Conservation (phyloP, 1,140 invertebrate species). For the Lethocerus indicus region DNA sequence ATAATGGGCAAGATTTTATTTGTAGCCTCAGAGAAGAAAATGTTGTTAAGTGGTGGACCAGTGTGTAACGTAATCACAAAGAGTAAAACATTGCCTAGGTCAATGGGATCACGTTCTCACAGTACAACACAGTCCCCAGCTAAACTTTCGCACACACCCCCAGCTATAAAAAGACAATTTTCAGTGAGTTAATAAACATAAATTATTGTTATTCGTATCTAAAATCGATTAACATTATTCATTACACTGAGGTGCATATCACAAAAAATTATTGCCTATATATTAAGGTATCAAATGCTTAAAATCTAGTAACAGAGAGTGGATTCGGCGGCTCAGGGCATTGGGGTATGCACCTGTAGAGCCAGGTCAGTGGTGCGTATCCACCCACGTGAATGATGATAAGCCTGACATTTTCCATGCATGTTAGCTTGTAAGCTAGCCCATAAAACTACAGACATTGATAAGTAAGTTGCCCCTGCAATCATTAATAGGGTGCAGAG, state of each 20-base stretch:
- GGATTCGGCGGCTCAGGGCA: too few species aligned
- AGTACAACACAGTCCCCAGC: slow-evolving; percentile 31
- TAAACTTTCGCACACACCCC: slow-evolving; percentile 59
- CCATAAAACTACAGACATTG: too few species aligned
- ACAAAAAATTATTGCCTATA: background rate
- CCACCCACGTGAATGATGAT: too few species aligned
- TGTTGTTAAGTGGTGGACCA: slow-evolving; percentile 44
- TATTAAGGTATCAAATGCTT: too few species aligned
- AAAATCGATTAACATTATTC: background rate
- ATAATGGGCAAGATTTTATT: too few species aligned
- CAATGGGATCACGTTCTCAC: slow-evolving; percentile 49
- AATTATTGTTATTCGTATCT: slow-evolving; percentile 3
- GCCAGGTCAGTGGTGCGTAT: too few species aligned
- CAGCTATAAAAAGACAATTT: slow-evolving; percentile 59
- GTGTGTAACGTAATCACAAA: slow-evolving; percentile 35
- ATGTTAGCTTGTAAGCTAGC: too few species aligned
- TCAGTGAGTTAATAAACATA: slow-evolving; percentile 33
- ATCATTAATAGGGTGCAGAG: too few species aligned
- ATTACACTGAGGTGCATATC: background rate
- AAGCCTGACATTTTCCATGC: too few species aligned
- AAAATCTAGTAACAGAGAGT: too few species aligned
- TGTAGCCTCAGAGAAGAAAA: slow-evolving; percentile 49
- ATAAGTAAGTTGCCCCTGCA: too few species aligned
- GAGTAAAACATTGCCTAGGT: slow-evolving; percentile 65
- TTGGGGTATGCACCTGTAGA: too few species aligned